These are phyloP conservation scores for Podiceps cristatus DNA, from an alignment of 2,113 vertebrate genomes.

Conservation along the genomic window DNA sequence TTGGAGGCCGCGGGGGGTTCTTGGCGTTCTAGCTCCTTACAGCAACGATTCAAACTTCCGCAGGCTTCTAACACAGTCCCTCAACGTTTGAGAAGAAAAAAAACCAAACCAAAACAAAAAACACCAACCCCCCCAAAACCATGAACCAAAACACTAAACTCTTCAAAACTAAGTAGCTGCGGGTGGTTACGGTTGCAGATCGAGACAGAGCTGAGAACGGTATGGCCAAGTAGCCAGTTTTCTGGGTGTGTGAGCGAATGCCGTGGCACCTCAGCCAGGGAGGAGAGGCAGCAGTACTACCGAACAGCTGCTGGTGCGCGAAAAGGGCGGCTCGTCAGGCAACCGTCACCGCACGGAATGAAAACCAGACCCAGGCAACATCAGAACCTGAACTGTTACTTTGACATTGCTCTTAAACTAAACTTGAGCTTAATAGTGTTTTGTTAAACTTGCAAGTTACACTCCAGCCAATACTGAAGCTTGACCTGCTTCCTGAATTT, in stretches of 20 bases:
- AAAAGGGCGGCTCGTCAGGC: rapidly evolving
- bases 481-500: background rate
- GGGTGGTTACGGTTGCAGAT: background rate
- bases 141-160: too few species aligned
- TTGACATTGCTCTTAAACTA: background rate
- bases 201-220: background rate
- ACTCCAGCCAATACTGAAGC: background rate
- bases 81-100: background rate
- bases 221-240: rapidly evolving
- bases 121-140: too few species aligned
- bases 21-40: too few species aligned
- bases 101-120: too few species aligned
- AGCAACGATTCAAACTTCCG: rapidly evolving
- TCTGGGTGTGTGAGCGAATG: rapidly evolving
- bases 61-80: rapidly evolving
- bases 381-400: rapidly evolving
- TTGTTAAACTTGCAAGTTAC: background rate
- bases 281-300: rapidly evolving
- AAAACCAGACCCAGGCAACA: rapidly evolving
- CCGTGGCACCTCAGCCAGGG: too few species aligned
- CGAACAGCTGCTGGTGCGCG: rapidly evolving
- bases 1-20: too few species aligned
- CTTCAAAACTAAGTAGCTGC: background rate
- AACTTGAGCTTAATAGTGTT: background rate
- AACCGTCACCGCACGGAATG: rapidly evolving